phyloP scores from a whole-genome alignment of 1,140 invertebrate species.

The Bombus huntii region DNA sequence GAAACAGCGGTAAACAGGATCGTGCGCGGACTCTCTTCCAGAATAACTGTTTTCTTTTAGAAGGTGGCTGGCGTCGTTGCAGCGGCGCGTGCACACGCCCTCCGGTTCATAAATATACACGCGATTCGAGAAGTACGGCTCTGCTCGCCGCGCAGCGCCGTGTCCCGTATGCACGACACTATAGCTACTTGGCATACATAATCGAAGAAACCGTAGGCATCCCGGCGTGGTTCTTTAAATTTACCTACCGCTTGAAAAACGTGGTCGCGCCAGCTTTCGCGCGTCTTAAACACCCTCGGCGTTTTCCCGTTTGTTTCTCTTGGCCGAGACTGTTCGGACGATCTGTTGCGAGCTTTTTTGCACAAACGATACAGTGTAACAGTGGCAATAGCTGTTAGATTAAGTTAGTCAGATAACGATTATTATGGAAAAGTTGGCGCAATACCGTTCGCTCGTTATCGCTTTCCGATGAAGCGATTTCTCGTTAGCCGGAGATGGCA shows the following conservation, averaged over 20 bases:
- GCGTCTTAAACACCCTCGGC: neutral
- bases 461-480: slow-evolving; percentile 7
- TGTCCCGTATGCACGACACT: neutral
- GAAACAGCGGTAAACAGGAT: slow-evolving; percentile 30
- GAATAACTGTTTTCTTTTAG: slow-evolving; percentile 53
- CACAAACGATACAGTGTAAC: neutral
- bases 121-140: neutral
- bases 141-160: neutral
- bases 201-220: neutral
- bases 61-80: slow-evolving; percentile 16
- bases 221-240: slow-evolving; percentile 13
- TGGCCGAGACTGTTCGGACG: no score
- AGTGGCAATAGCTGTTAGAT: neutral
- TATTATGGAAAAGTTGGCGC: neutral
- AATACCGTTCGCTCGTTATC: neutral
- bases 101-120: slow-evolving; percentile 32
- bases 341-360: neutral
- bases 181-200: slow-evolving; percentile 33
- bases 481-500: neutral
- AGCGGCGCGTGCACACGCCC: slow-evolving; percentile 22
- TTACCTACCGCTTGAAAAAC: neutral
- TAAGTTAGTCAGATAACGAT: no score
- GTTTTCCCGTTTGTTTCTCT: neutral
- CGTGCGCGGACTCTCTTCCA: neutral
- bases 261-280: neutral